phyloP scores from a whole-genome alignment of 2,113 vertebrate genomes.

The Charadrius vociferus region DNA sequence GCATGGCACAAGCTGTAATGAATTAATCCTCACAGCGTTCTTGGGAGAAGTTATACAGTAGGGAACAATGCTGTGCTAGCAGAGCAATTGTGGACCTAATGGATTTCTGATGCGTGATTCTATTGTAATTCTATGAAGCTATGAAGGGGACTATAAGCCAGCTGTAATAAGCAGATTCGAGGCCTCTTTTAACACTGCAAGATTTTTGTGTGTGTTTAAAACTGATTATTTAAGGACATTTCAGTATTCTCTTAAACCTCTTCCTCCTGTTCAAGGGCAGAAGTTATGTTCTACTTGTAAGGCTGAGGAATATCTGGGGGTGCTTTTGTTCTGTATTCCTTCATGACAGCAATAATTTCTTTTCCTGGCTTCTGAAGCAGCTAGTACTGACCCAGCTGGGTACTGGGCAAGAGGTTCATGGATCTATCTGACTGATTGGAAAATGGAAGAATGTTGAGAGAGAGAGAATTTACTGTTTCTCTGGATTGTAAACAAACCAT shows the following conservation, averaged over 20 bases:
- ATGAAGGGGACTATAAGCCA: background rate
- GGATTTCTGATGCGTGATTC: constrained; percentile 26
- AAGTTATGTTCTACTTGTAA: background rate
- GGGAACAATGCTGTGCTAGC: constrained; percentile 1
- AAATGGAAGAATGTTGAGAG: background rate
- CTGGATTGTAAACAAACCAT: background rate
- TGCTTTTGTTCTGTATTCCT: background rate
- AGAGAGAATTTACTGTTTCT: background rate
- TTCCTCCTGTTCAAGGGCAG: background rate
- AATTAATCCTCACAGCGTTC: constrained; percentile 20
- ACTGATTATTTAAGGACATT: background rate
- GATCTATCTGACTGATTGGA: background rate
- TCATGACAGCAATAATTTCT: background rate
- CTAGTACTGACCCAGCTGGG: background rate
- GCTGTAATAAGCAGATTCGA: background rate
- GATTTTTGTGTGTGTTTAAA: background rate
- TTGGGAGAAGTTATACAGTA: background rate
- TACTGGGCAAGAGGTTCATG: background rate
- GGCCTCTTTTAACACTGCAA: background rate
- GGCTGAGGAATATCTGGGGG: background rate
- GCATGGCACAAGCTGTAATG: background rate
- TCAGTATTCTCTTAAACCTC: background rate
- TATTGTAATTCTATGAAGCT: background rate
- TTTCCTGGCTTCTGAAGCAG: background rate
- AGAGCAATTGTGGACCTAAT: background rate